Base-by-base conservation (phyloP, 2,113 vertebrate genomes). In the Nibea coibor region DNA sequence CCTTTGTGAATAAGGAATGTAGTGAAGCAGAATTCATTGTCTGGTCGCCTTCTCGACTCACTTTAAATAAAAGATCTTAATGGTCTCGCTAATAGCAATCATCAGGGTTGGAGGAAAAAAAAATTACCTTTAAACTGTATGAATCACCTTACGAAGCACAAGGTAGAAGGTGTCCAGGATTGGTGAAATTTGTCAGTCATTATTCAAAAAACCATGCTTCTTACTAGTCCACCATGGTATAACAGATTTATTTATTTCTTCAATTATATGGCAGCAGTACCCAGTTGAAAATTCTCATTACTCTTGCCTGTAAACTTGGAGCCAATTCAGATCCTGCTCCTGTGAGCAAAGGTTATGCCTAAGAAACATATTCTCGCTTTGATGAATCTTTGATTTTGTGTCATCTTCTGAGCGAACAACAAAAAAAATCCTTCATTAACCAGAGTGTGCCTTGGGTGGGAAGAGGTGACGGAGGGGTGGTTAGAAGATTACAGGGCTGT, bases 331-430 rank as follows among this genome's bases (percentile, higher is more conserved):
- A 71, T 68, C 15, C 12, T n/a, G 17, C 26, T 66, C 35, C 67
- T 62, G 11, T 73, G 53, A 75, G 75, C 22, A 63, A 73, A 75
- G 48, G 72, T 64, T 59, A 71, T 24, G 50, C 68, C 62, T 35
- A 43, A 62, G 45, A 89, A 86, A 76, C 39, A 75, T 17, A 64
- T 26, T 8, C 4, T 9, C 5, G 42, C 75, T 87, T 81, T 80
- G 72, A 89, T 82, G 28, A 69, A 83, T 81, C 71, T 89, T 86
- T 89, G 73, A 91, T 88, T 91, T 84, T 77, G 11, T 85, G 63
- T 86, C 65, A 81, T 88, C 71, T 75, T 78, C 67, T 69, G 75
- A 90, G 57, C 61, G 65, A 79, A 75, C 43, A 83, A 83, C 58
- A 78, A 84, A 81, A 84, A 84, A 83, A 81, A 50, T 72, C 39